phyloP scores from a whole-genome alignment of 2,797 vertebrate genomes.

The Paramormyrops hopkinsi region DNA sequence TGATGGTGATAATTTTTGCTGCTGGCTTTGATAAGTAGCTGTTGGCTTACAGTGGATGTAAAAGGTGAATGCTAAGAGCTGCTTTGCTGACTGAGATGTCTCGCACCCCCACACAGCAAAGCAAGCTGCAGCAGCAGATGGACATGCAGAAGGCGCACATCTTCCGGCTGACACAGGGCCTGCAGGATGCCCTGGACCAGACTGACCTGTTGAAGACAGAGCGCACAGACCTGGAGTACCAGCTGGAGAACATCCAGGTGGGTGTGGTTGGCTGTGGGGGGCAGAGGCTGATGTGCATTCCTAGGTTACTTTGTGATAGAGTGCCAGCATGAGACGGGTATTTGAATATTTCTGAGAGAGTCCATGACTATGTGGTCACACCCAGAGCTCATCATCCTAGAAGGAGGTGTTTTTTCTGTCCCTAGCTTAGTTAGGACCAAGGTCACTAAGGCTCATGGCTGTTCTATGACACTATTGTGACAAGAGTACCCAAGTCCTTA shows the following conservation, averaged over 20 bases:
- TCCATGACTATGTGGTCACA: not conserved
- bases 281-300: not conserved
- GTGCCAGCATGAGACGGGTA: not conserved
- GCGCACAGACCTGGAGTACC: conserved; percentile 79
- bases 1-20: not conserved
- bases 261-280: not conserved
- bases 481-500: not conserved
- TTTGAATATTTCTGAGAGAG: not conserved
- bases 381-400: not conserved
- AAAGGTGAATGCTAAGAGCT: not conserved
- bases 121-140: conserved; percentile 77
- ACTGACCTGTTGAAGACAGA: conserved; percentile 78
- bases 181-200: conserved; percentile 64
- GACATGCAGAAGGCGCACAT: conserved; percentile 77
- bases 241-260: conserved; percentile 53
- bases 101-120: conserved; percentile 54
- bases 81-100: not conserved
- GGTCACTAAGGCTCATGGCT: not conserved
- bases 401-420: not conserved
- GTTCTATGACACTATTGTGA: not conserved
- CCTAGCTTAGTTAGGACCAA: not conserved
- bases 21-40: not conserved
- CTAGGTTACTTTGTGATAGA: not conserved
- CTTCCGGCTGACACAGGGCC: conserved; percentile 73
- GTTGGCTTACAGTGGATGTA: not conserved